Base-by-base conservation (phyloP, 1,140 invertebrate species). In the Drosophila malerkotliana region DNA sequence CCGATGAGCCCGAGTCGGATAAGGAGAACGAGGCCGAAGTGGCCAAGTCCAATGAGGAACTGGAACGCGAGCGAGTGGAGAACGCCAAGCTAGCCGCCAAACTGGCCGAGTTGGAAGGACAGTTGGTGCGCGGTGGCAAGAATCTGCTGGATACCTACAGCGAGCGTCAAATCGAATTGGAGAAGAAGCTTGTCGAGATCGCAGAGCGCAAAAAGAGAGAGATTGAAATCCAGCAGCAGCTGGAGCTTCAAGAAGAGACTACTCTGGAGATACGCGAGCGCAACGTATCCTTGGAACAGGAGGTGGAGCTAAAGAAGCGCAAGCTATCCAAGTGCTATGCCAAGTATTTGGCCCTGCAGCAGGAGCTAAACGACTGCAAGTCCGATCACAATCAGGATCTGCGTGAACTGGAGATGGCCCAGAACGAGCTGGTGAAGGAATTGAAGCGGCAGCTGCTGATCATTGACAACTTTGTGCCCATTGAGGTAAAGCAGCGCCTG, bases 381-480 rank as follows among this genome's bases (percentile, higher is more conserved):
- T 96, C 96, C 71, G 95, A 97, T 68, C 96, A 97, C 81, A 95
- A 95, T 55, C 93, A 94, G 49, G 96, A 98, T 78, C 92, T 97
- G 59, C 93, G 96, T 63, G 96, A 97, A 57, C 89, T 97, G 21
- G 96, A 97, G 90, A 94, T 95, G 90, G 95, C 95, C 1, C 96
- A 97, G 78, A 95, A 96, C 87, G 95, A 97, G 75, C 93, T 98
- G 30, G 96, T 95, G 1, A 95, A 96, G 91, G 93, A 96, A 79
- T 92, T 97, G 48, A 96, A 97, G 76, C 93, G 96, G n/a, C 95
- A 95, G 62, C 95, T 97, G 85, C 93, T 99, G 8, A 96, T 99
- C 44, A 98, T 99, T 61, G 98, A 99, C 83, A 99, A 99, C 92
- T 99, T 99, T 92, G 98, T 99, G 85, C 98, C 98, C 9, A 93